These are phyloP conservation scores for Calephelis nemesis DNA, from an alignment of 1,140 invertebrate genomes.

Conservation along the genomic window DNA sequence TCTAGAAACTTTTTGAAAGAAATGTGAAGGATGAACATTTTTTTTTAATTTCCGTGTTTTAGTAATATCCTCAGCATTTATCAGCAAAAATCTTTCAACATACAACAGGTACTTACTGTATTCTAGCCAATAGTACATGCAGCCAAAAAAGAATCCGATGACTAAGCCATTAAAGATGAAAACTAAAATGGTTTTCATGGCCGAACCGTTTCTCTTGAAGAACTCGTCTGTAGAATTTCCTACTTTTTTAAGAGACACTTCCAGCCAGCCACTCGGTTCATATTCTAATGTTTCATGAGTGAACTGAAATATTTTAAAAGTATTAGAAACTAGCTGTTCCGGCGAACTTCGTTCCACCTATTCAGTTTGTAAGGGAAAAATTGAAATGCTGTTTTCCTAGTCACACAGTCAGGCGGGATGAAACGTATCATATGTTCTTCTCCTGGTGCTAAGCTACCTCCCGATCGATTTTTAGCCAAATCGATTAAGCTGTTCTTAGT, in stretches of 20 bases:
- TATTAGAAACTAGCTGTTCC: too few relatives aligned
- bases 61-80: too few relatives aligned
- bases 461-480: too few relatives aligned
- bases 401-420: too few relatives aligned
- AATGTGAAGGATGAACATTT: too few relatives aligned
- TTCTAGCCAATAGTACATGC: constrained; percentile 57
- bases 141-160: constrained; percentile 57
- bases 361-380: too few relatives aligned
- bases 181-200: constrained; percentile 41
- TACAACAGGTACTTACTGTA: constrained; percentile 44
- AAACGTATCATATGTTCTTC: too few relatives aligned
- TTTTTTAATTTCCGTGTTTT: too few relatives aligned
- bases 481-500: too few relatives aligned
- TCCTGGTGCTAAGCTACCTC: background rate
- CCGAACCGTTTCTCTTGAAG: constrained; percentile 45
- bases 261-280: constrained; percentile 53
- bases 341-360: too few relatives aligned
- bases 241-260: constrained; percentile 42
- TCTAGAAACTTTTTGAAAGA: too few relatives aligned
- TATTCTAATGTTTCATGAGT: constrained; percentile 54
- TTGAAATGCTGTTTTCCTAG: too few relatives aligned
- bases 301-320: constrained; percentile 32
- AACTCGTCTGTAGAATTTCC: constrained; percentile 49
- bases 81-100: background rate
- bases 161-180: constrained; percentile 57